A percentile compares a stretch with the other conserved stretches of the same genome.
Conservation (phyloP, 1,140 invertebrate genomes). For the Archivesica marissinica region DNA sequence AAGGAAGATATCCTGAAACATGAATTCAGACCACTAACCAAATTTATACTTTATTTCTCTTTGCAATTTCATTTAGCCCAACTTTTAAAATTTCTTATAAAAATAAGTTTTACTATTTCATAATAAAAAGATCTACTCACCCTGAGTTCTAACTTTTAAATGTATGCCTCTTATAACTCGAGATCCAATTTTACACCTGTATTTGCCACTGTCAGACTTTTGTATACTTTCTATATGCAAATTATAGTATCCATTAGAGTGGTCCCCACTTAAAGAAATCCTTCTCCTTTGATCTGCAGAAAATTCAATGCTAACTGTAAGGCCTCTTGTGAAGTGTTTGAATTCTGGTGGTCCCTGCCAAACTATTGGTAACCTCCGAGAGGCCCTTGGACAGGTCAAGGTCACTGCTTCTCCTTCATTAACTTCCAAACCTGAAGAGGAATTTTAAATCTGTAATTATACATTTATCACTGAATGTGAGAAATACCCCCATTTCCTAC, state of each 20-base stretch:
- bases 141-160: constrained; percentile 53
- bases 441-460: too few species aligned
- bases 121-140: too few species aligned
- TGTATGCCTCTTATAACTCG: constrained; percentile 26
- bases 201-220: constrained; percentile 57
- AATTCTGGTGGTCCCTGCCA: constrained; percentile 53
- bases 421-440: constrained; percentile 51
- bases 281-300: constrained; percentile 44
- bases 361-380: constrained; percentile 26
- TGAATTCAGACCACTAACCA: too few species aligned
- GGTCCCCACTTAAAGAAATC: constrained; percentile 50
- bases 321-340: constrained; percentile 24
- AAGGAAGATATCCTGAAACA: too few species aligned
- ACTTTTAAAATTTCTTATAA: too few species aligned
- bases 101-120: too few species aligned
- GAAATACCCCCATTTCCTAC: too few species aligned
- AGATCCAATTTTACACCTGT: constrained; percentile 51
- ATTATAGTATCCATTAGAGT: constrained; percentile 56
- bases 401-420: constrained; percentile 60
- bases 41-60: too few species aligned
- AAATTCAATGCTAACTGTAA: constrained; percentile 37
- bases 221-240: constrained; percentile 28
- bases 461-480: too few species aligned
- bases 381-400: constrained; percentile 45
- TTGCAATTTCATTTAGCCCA: too few species aligned